Base-by-base conservation (phyloP, 2,888 invertebrate genomes). In the Noctua pronuba region DNA sequence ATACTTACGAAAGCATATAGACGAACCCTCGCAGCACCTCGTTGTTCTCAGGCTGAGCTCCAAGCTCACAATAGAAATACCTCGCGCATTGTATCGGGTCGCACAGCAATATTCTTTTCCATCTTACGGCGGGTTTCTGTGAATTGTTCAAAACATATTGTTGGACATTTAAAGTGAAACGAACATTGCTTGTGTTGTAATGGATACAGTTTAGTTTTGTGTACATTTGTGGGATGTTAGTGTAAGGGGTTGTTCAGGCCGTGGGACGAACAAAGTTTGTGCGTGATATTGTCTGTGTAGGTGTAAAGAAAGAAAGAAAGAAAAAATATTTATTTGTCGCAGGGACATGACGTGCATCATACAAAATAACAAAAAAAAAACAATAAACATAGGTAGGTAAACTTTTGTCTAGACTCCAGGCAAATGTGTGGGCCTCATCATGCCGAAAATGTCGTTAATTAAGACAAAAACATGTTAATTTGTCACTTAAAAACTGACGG, bases 81-180 rank as follows among this genome's bases (percentile, higher is more conserved):
- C 95, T 92, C 7, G 95, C 94, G 84, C 96, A 96, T 89, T 96
- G 95, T 87, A 95, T 92, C 44, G 94, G 93, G 85, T 96, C 96
- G 88, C 93, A 92, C 60, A 88, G 90, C 78, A 96, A 90, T 88
- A 96, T 96, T 90, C 93, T 94, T 86, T 92, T 94, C 96, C 96
- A 96, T 89, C 95, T 91, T 38, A 96, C 96, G 80, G 91, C 92
- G 13, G 94, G 93, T 83, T 92, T 94, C 96, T 96, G 88, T 24
- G 52, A 68, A 84, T 77, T 84, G 72, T 84, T 83, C 38, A 87
- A 79, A 86, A 88, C 76, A 78, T 84, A 79, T 87, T 87, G 80
- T 83, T 76, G 71, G 68, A 79, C 70, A 84, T 84, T 82, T 66
- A 80, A 86, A 78, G 71, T 75, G 35, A 81, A 88, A 73, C 74